phyloP scores from a whole-genome alignment of 1,140 invertebrate species.

The Temnothorax longispinosus region DNA sequence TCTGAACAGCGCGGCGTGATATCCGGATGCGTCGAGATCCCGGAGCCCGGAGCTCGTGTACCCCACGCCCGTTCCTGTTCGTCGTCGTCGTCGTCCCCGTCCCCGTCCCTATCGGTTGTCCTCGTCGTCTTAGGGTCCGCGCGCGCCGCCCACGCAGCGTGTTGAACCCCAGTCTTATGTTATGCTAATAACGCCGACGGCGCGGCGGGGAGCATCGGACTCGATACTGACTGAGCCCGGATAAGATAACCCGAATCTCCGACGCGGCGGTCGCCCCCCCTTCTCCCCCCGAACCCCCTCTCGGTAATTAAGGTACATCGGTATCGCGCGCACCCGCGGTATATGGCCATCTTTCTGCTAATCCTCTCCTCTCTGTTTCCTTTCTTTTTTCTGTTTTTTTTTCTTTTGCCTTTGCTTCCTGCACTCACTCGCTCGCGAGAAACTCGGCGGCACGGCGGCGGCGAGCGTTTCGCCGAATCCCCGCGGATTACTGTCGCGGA shows the following conservation, averaged over 20 bases:
- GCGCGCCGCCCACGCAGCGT: slow-evolving; percentile 66
- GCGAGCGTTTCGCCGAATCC: not conserved
- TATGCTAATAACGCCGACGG: slow-evolving; percentile 69
- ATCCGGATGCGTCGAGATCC: slow-evolving; percentile 34
- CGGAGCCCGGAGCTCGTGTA: slow-evolving; percentile 17
- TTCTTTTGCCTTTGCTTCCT: not conserved
- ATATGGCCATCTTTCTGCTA: slow-evolving; percentile 18
- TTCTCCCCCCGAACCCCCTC: not conserved
- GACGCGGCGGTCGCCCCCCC: not conserved
- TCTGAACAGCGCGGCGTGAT: slow-evolving; percentile 47
- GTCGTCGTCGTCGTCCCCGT: slow-evolving; percentile 11
- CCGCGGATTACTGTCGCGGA: slow-evolving; percentile 46
- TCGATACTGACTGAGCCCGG: slow-evolving; percentile 64
- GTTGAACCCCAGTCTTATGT: slow-evolving; percentile 61
- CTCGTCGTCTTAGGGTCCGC: slow-evolving; percentile 51
- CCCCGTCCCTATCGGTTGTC: slow-evolving; percentile 41
- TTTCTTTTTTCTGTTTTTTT: not conserved
- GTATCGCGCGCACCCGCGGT: slow-evolving; percentile 20
- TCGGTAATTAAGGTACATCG: slow-evolving; percentile 67
- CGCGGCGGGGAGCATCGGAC: slow-evolving; percentile 58
- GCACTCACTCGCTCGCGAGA: slow-evolving; percentile 15
- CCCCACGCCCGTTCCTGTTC: slow-evolving; percentile 9
- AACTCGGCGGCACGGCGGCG: not conserved
- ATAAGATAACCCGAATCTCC: slow-evolving; percentile 67
- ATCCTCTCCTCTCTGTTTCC: not conserved